phyloP scores from a whole-genome alignment of 2,888 invertebrate species.

The Caenorhabditis afra region DNA sequence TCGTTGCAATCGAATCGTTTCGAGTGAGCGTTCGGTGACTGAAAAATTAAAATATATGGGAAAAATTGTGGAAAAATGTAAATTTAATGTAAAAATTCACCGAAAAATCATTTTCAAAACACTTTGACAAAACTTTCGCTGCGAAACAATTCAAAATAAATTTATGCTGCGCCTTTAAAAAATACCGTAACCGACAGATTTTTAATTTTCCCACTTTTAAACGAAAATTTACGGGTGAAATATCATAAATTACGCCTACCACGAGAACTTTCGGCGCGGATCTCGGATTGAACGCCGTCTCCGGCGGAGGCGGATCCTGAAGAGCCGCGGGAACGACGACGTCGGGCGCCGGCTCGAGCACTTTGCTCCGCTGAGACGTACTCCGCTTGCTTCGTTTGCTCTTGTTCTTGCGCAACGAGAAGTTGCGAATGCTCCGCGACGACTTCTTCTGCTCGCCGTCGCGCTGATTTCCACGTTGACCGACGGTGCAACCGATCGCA shows the following conservation, averaged over 20 bases:
- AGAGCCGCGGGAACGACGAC: neutral
- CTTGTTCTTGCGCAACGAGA: constrained; percentile 3
- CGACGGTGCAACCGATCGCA: neutral
- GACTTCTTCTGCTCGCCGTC: neutral
- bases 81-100: no score
- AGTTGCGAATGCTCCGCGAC: neutral
- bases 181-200: no score
- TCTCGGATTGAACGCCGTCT: constrained; percentile 20
- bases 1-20: constrained; percentile 26
- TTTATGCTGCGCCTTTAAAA: no score
- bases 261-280: constrained; percentile 21
- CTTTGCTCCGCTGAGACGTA: no score
- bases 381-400: neutral
- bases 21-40: constrained; percentile 27
- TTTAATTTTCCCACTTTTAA: no score
- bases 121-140: neutral
- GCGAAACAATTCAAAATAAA: no score
- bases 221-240: no score
- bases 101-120: constrained; percentile 7
- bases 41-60: constrained; percentile 8
- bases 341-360: neutral
- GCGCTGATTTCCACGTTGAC: neutral
- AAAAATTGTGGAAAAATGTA: no score
- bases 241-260: no score
- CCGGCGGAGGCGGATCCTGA: neutral